phyloP scores from a whole-genome alignment of 2,888 invertebrate species.

The Dichetophora obliterata region DNA sequence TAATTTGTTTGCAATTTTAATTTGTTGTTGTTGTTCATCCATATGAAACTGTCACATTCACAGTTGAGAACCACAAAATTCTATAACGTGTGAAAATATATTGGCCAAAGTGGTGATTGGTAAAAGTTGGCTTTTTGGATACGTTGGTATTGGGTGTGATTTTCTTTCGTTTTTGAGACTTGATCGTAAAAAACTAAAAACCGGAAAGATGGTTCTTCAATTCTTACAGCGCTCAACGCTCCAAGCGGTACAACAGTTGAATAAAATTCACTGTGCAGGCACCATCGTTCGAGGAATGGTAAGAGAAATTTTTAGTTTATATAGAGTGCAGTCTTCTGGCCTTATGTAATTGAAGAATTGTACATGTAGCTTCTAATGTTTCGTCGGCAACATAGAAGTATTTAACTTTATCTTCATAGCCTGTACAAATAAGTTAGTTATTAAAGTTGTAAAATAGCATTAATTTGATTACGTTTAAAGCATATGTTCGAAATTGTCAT shows the following conservation, averaged over 20 bases:
- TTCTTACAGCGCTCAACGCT: conserved; percentile 58
- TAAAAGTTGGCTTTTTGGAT: not conserved
- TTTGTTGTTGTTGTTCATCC: too few relatives aligned
- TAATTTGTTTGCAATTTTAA: too few relatives aligned
- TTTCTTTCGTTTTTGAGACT: not conserved
- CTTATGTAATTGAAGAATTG: conserved; percentile 29
- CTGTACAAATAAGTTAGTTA: not conserved
- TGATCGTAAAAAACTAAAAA: conserved; percentile 6
- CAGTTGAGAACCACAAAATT: too few relatives aligned
- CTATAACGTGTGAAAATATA: too few relatives aligned
- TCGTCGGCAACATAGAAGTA: not conserved
- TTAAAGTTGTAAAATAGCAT: not conserved
- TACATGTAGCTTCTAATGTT: not conserved
- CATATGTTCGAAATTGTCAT: too few relatives aligned
- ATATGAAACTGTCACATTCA: too few relatives aligned
- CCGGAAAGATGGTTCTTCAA: conserved; percentile 60
- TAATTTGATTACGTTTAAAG: not conserved
- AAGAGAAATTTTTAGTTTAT: conserved; percentile 47
- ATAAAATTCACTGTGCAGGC: conserved; percentile 53
- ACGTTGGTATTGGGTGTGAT: not conserved
- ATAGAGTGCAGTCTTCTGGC: not conserved
- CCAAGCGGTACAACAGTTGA: conserved; percentile 61
- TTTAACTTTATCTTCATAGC: not conserved
- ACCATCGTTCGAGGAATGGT: conserved; percentile 58
- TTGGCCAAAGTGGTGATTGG: not conserved